Percentiles rank a stretch among this genome's conserved stretches.
Evolutionary conservation across 2,113 vertebrate species (phyloP).

Genomic region (Microcebus tavaratra): DNA sequence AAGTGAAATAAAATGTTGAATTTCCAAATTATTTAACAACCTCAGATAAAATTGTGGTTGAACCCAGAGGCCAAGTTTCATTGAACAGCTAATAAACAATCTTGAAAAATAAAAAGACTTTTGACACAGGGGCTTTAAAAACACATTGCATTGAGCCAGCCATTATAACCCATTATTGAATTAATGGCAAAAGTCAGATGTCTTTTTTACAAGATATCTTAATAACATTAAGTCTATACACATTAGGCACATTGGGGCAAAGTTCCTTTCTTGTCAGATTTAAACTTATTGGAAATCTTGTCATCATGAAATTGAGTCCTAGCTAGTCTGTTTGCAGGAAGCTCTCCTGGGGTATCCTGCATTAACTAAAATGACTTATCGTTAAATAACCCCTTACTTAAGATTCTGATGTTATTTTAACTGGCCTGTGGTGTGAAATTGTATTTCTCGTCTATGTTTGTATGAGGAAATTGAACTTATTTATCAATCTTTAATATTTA

Average conservation of each 20-base stretch:
- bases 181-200: not conserved
- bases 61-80: not conserved
- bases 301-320: not conserved
- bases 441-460: not conserved
- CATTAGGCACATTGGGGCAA: not conserved
- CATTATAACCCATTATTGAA: not conserved
- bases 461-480: not conserved
- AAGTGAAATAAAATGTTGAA: not conserved
- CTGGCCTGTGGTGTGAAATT: not conserved
- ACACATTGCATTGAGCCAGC: not conserved
- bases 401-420: slow-evolving; percentile 24
- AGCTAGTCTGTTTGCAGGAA: not conserved
- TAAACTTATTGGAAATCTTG: slow-evolving; percentile 27
- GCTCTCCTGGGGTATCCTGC: not conserved
- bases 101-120: not conserved
- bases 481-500: not conserved
- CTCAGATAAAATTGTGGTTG: not conserved
- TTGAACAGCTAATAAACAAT: slow-evolving; percentile 32
- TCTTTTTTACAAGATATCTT: slow-evolving; percentile 11
- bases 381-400: slow-evolving; percentile 2
- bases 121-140: slow-evolving; percentile 28
- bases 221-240: not conserved
- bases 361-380: slow-evolving; percentile 9
- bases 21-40: slow-evolving; percentile 10
- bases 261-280: not conserved